Evolutionary conservation across 2,797 vertebrate genomes (phyloP).

Genomic region (Silurus aristotelis): DNA sequence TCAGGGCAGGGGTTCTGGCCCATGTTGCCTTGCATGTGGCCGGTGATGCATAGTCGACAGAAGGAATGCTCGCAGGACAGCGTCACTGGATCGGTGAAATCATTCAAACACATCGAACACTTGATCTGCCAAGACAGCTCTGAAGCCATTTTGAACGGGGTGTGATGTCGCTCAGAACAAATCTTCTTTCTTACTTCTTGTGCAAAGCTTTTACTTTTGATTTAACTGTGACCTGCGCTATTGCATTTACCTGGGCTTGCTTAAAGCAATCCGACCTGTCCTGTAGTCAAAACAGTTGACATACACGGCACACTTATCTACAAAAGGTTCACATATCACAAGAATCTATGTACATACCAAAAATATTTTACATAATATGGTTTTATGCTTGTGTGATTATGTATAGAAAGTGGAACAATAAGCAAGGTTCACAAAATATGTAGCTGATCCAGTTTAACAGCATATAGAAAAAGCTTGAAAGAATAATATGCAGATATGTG

Average conservation of each 20-base stretch:
- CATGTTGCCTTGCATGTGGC: slow-evolving; percentile 12
- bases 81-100: slow-evolving; percentile 44
- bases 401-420: background rate
- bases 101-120: slow-evolving; percentile 45
- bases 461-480: no score
- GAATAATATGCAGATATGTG: background rate
- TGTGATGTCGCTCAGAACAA: no score
- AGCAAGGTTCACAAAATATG: background rate
- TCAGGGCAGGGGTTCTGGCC: slow-evolving; percentile 37
- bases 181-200: background rate
- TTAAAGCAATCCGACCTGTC: background rate
- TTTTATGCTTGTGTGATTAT: no score
- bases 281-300: background rate
- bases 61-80: slow-evolving; percentile 47
- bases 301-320: background rate
- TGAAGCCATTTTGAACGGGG: slow-evolving; percentile 10
- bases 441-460: background rate
- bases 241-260: background rate
- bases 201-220: background rate
- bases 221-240: background rate
- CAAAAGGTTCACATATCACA: background rate
- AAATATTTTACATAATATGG: no score
- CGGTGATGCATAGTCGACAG: slow-evolving; percentile 44
- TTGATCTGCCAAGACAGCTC: slow-evolving; percentile 37
- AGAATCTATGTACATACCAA: no score